Evolutionary conservation across 2,888 invertebrate species (phyloP), one percentile per base, ranked within the genome.

Genomic region (Fabriciana adippe): DNA sequence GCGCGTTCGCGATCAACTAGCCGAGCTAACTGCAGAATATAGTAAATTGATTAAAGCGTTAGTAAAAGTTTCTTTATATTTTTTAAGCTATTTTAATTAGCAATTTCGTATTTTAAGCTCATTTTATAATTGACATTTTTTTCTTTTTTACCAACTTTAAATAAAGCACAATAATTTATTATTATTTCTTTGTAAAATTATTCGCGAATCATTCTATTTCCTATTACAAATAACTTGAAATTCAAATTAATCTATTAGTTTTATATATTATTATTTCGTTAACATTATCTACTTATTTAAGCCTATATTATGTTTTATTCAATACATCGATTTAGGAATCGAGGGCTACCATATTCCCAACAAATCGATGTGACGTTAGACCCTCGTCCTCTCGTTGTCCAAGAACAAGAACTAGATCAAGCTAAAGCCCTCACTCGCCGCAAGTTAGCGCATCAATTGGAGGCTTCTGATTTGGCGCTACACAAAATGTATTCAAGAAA

Each of bases 371-470:
- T 97, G 13, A 94, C 95, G 56, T 86, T 97, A 0, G 96, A 97
- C 81, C 86, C 91, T 0, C 93, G 96, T 56, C 95, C 97, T 3
- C 93, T 94, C 0, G 85, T 87, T 15, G 94, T 95, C 67, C 93
- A 96, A 63, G 92, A 95, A 54, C 81, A 87, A 3, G 93, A 94
- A 63, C 82, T 96, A 5, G 90, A 94, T 1, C 93, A 93, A 0
- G 94, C 96, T 70, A 93, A 95, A 75, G 93, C 94, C 4, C 85
- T 96, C 48, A 94, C 96, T 1, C 89, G 92, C 31, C 90, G 94
- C 53, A 96, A 96, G 81, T 81, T 95, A 47, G 95, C 95, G 0
- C 96, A 94, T 79, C 94, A 95, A 71, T 90, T 96, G 3, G 95
- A 96, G 75, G 96, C 95, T 71, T 95, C 95, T 0, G 93, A 94